Percentiles rank a stretch among this genome's conserved stretches.
Conservation (phyloP, 2,113 vertebrate species). For the Tachysurus fulvidraco region DNA sequence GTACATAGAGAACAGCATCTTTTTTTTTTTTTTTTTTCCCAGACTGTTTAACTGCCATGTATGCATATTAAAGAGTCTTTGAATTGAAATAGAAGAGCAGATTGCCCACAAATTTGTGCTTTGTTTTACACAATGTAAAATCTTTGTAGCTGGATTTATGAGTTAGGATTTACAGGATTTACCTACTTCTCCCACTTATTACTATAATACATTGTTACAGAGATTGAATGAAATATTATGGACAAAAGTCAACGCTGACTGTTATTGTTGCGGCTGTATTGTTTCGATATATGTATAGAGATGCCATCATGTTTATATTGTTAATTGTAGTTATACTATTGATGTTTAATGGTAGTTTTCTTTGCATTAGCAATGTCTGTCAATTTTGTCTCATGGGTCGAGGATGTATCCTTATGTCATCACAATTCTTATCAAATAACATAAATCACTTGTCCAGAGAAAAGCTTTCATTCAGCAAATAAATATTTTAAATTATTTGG, state of each 20-base stretch:
- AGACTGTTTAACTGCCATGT: neutral
- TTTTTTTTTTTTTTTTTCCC: neutral
- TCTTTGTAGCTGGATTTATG: conserved; percentile 18
- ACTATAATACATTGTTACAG: neutral
- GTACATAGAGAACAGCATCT: neutral
- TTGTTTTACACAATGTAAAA: conserved; percentile 1
- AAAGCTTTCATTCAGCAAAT: conserved; percentile 24
- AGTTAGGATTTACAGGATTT: conserved; percentile 8
- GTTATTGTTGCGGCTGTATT: conserved; percentile 33
- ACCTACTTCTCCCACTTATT: neutral
- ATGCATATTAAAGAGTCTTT: neutral
- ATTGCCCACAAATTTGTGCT: neutral
- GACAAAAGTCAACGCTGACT: conserved; percentile 41
- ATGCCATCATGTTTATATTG: conserved; percentile 36
- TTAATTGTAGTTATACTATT: conserved; percentile 19
- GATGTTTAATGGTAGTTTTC: conserved; percentile 8
- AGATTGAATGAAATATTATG: conserved; percentile 1
- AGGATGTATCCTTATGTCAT: conserved; percentile 2
- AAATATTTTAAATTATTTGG: conserved; percentile 17
- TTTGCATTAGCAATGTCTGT: conserved; percentile 13
- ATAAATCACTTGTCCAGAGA: conserved; percentile 15
- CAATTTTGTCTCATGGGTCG: neutral
- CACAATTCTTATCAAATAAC: conserved; percentile 7
- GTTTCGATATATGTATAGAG: conserved; percentile 42
- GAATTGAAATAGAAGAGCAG: neutral